Evolutionary conservation across 2,797 vertebrate species (phyloP), one percentile per base, ranked within the genome.

Genomic region (Odontamblyopus lacepedii): DNA sequence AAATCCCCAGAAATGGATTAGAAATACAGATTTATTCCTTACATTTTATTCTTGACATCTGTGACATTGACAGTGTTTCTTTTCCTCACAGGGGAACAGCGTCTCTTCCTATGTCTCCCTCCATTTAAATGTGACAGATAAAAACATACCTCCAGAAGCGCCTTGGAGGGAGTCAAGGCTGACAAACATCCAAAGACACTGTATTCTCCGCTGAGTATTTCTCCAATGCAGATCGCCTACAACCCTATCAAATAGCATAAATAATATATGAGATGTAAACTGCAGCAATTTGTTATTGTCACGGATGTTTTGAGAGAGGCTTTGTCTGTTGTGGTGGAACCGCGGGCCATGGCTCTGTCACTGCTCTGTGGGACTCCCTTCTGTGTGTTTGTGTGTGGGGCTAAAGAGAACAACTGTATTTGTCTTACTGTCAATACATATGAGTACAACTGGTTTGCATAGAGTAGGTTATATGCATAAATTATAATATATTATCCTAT

Each of bases 181-280:
- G 57, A 67, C 76, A 78, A 81, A 81, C 77, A 84, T 90, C 78
- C 64, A 57, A 63, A 83, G 63, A 77, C 66, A 53, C 78, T 83
- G 76, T 82, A 87, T 88, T 88, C 82, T 83, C 79, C 73, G 59
- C 79, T 77, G 75, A 77, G 71, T 85, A 82, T 70, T 57, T 61
- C 72, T 73, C 69, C 73, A 60, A 79, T 74, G 79, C 75, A 83
- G 65, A 82, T 78, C 60, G 78, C 78, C 77, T 83, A 80, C 82
- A 91, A 85, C 76, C 76, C 78, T 83, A 85, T 89, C 85, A 89
- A 89, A 91, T 88, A 87, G 87, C 82, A 83, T 90, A 83, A 90
- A 92, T 89, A 90, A 92, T 87, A 85, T 79, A 93, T 89, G 88
- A 92, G 83, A 79, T 19, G 72, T 90, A 92, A 92, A 91, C 81